Base-by-base conservation (phyloP, 2,797 vertebrate genomes). In the Babyrousa celebensis region DNA sequence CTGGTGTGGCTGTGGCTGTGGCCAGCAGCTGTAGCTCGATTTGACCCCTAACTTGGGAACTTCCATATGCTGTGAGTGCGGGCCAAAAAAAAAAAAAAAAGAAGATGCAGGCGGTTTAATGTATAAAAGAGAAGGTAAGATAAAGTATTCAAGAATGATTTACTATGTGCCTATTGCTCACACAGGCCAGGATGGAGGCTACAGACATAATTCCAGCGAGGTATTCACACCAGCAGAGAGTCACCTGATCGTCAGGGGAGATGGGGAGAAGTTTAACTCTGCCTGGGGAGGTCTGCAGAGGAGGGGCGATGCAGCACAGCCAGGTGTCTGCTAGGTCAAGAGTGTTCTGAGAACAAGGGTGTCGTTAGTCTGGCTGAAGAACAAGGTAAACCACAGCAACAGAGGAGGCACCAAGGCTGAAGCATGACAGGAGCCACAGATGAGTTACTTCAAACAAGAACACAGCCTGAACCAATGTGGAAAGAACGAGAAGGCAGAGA, bases 41-140 rank as follows among this genome's bases (percentile, higher is more conserved):
- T 48, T 48, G 43, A 48, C 43, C 43, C 43, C 43, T 48, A 48
- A 10, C 43, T 48, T 48, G 43, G 43, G 43, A 48, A 48, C 43
- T 48, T 48, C 43, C 43, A 48, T 48, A 48, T 6, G 43, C 43
- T 48, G 43, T 48, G 43, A 48, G 43, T 48, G 43, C 9, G 43
- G 43, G 6, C 43, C 43, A 6, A 48, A 48, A 48, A 48, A 48
- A 48, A 48, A 48, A 36, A 36, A 36, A 36, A 36, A 36, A 70
- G 36, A 17, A 82, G 88, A 87, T 79, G 6, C n/a, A 85, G n/a
- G 32, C 40, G 43, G 29, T 92, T 87, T 86, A 95, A 48, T 36
- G 18, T 6, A 91, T 40, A 85, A 72, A 85, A 82, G 25, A 36
- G 3, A 32, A 16, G 3, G 54, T 48, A 21, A 83, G 54, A 29